Base-by-base conservation (phyloP, 2,888 invertebrate species). In the Lasioglossum marginatum region DNA sequence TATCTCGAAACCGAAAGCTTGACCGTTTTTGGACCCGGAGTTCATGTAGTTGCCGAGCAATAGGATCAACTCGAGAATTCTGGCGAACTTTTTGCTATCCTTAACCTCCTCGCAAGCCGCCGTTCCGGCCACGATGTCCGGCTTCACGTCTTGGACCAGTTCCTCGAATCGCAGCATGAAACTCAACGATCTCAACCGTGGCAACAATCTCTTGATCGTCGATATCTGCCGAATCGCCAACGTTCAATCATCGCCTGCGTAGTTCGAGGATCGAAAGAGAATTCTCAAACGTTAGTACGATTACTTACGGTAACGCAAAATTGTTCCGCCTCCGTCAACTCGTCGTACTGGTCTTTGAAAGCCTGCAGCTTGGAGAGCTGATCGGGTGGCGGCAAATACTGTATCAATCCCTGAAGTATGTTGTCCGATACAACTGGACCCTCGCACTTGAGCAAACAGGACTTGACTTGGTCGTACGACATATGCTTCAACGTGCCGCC, bases 21-120 rank as follows among this genome's bases (percentile, higher is more conserved):
- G 98, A 1, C 98, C 99, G 94, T 99, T 99, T 93, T 97, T 97
- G 12, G 99, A 98, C 0, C 99, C 99, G 0, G 98, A 97, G 95
- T 99, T 99, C 98, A 99, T 98, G 93, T 98, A 99, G 95, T 99
- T 99, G 5, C 99, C 99, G 37, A 99, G 96, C 19, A 99, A 95
- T 0, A 99, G 96, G 85, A 99, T 97, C 0, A 99, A 96, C 95
- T 99, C 98, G 23, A 99, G 95, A 76, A 99, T 97, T 94, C 97
- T 97, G 0, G 98, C 97, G 95, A 99, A 99, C 93, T 99, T 99
- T 88, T 97, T 97, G 92, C 99, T 99, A 45, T 97, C 97, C 91
- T 97, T 98, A 3, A 99, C 97, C 95, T 99, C 99, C 92, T 99
- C 98, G 92, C 99, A 99, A 0, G 99, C 99, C 0, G 98, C 98